phyloP scores from a whole-genome alignment of 1,140 invertebrate species.

The Drosophila micromelanica region DNA sequence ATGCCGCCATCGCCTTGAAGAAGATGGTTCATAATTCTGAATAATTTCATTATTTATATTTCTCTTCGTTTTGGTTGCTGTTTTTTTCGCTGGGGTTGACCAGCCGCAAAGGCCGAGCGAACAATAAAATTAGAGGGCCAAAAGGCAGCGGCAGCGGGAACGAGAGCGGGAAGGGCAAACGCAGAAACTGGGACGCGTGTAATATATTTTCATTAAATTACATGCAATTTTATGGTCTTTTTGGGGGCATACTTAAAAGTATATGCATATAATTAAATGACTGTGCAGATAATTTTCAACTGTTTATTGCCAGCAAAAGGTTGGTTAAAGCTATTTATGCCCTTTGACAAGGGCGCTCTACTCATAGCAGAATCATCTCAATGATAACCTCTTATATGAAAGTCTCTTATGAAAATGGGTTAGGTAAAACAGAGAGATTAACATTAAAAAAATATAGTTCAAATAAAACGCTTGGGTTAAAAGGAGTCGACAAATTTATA shows the following conservation, averaged over 20 bases:
- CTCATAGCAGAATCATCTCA: no score
- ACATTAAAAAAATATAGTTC: no score
- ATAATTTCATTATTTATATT: slow-evolving; percentile 78
- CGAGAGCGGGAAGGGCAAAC: not conserved
- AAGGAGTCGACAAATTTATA: no score
- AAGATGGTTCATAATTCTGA: slow-evolving; percentile 71
- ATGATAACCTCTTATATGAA: not conserved
- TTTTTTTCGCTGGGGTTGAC: slow-evolving; percentile 9
- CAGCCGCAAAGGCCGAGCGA: slow-evolving; percentile 52
- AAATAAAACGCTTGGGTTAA: no score
- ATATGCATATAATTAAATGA: slow-evolving; percentile 58
- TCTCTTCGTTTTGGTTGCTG: slow-evolving; percentile 31
- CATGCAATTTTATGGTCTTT: slow-evolving; percentile 64
- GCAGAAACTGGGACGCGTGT: not conserved
- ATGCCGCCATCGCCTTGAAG: slow-evolving; percentile 10
- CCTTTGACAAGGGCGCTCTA: not conserved
- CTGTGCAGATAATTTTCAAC: slow-evolving; percentile 34
- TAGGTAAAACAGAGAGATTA: no score
- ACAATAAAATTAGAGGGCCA: slow-evolving; percentile 63
- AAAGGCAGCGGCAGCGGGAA: slow-evolving; percentile 12
- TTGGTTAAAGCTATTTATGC: slow-evolving; percentile 6
- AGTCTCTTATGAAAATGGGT: no score
- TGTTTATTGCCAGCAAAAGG: slow-evolving; percentile 24
- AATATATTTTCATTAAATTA: slow-evolving; percentile 81
- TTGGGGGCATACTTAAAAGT: slow-evolving; percentile 29